Percentiles rank a stretch among this genome's conserved stretches.
Conservation (phyloP, 92 coral and sea anemone species). For the Porites cylindrica region DNA sequence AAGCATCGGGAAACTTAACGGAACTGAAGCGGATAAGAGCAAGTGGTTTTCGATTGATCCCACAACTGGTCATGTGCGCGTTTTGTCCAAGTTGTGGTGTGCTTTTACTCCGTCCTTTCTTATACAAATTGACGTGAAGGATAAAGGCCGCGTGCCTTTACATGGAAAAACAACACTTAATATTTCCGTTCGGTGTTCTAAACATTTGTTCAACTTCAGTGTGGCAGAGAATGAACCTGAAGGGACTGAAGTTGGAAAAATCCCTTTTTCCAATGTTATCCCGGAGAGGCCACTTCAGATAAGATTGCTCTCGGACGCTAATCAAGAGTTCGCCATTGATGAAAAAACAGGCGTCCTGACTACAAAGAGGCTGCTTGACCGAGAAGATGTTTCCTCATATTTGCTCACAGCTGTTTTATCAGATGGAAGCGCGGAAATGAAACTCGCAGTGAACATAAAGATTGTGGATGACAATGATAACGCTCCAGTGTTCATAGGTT, state of each 20-base stretch:
- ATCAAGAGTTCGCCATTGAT: constrained; percentile 67
- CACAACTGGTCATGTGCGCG: constrained; percentile 69
- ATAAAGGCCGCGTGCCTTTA: constrained; percentile 76
- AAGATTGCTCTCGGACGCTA: constrained; percentile 29
- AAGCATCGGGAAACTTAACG: constrained; percentile 49
- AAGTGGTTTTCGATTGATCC: constrained; percentile 78
- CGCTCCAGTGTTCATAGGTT: constrained; percentile 80
- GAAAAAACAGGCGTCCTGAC: constrained; percentile 71
- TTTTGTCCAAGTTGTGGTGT: constrained; percentile 78
- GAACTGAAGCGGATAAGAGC: constrained; percentile 40
- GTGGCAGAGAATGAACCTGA: constrained; percentile 73
- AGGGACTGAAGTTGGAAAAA: constrained; percentile 73
- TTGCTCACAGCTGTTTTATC: constrained; percentile 64
- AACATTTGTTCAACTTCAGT: constrained; percentile 65
- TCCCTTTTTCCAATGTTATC: constrained; percentile 57
- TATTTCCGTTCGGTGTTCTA: constrained; percentile 73
- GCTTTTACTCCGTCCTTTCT: constrained; percentile 75
- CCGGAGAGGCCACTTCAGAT: constrained; percentile 69
- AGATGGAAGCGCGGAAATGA: constrained; percentile 64
- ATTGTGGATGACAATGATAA: constrained; percentile 83
- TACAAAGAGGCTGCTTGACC: constrained; percentile 77
- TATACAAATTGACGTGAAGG: constrained; percentile 79
- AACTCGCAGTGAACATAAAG: constrained; percentile 43
- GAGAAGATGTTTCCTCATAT: constrained; percentile 70
- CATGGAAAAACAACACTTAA: constrained; percentile 74